phyloP scores from a whole-genome alignment of 2,888 invertebrate species.

The Rugalucina vietnamica region DNA sequence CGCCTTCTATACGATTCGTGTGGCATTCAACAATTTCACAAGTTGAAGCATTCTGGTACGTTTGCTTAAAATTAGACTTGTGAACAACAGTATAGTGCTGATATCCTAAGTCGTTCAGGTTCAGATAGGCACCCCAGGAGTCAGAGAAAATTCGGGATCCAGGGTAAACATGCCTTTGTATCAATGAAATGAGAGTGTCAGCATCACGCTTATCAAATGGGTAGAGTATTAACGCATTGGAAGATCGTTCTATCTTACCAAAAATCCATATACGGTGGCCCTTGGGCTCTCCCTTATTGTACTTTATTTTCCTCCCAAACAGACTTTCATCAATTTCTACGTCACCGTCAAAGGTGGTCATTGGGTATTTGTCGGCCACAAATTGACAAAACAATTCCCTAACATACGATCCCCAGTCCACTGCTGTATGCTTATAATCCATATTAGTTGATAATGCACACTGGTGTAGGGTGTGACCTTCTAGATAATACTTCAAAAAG shows the following conservation, averaged over 20 bases:
- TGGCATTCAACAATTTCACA: not conserved
- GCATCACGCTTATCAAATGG: slow-evolving; percentile 12
- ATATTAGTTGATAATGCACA: slow-evolving; percentile 14
- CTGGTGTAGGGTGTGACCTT: slow-evolving; percentile 21
- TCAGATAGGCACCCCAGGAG: not conserved
- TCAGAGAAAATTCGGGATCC: not conserved
- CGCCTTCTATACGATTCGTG: not conserved
- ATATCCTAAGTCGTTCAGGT: not conserved
- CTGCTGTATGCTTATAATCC: slow-evolving; percentile 27
- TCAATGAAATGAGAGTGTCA: not conserved
- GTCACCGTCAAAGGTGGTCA: slow-evolving; percentile 7
- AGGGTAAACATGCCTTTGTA: not conserved
- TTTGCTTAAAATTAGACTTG: not conserved
- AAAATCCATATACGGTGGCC: slow-evolving; percentile 6
- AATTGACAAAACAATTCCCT: slow-evolving; percentile 19
- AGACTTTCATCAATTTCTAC: slow-evolving; percentile 22
- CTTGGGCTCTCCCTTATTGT: slow-evolving; percentile 9
- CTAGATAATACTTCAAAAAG: slow-evolving; percentile 13
- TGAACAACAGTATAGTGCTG: not conserved
- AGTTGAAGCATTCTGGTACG: not conserved
- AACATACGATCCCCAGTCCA: slow-evolving; percentile 21
- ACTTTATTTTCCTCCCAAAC: slow-evolving; percentile 16
- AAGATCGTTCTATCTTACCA: not conserved
- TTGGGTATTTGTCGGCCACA: not conserved
- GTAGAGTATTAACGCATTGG: slow-evolving; percentile 8